phyloP scores from a whole-genome alignment of 2,888 invertebrate genomes.

The Anthrax anthrax region DNA sequence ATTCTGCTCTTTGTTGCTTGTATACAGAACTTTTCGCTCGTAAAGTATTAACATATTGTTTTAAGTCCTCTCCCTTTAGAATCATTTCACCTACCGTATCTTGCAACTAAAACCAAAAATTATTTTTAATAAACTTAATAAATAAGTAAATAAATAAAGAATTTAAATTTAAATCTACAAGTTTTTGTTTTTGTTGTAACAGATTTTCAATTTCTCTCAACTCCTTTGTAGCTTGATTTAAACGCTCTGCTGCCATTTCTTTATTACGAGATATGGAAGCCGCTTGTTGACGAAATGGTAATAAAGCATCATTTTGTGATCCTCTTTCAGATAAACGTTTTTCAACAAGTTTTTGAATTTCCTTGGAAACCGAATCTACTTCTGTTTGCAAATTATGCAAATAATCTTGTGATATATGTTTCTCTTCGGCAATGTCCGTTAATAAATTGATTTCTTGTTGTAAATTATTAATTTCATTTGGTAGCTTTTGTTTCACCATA shows the following conservation, averaged over 20 bases:
- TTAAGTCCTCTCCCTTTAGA: conserved; percentile 68
- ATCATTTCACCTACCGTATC: conserved; percentile 50
- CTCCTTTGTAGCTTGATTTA: conserved; percentile 50
- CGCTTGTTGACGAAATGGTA: conserved; percentile 75
- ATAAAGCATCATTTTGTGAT: conserved; percentile 56
- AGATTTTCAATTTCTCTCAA: conserved; percentile 46
- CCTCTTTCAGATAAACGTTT: conserved; percentile 50
- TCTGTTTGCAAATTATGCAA: conserved; percentile 46
- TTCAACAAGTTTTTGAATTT: conserved; percentile 59
- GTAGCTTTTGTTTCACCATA: conserved; percentile 64
- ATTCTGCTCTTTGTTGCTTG: conserved; percentile 62
- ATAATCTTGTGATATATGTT: conserved; percentile 50
- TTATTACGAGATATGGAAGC: conserved; percentile 67
- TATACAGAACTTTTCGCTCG: conserved; percentile 67
- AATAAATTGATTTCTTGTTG: conserved; percentile 54
- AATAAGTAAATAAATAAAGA: background rate
- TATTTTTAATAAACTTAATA: conserved; percentile 1
- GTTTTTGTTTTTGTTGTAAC: conserved; percentile 41
- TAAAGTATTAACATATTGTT: conserved; percentile 67
- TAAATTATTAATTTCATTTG: conserved; percentile 50
- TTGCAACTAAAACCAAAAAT: conserved; percentile 25
- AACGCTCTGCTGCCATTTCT: conserved; percentile 52
- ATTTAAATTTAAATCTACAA: conserved; percentile 22
- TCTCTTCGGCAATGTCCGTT: conserved; percentile 50
- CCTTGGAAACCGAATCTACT: conserved; percentile 42